These are phyloP conservation scores for Fratercula arctica DNA, from an alignment of 2,797 vertebrate genomes.

Conservation along the genomic window DNA sequence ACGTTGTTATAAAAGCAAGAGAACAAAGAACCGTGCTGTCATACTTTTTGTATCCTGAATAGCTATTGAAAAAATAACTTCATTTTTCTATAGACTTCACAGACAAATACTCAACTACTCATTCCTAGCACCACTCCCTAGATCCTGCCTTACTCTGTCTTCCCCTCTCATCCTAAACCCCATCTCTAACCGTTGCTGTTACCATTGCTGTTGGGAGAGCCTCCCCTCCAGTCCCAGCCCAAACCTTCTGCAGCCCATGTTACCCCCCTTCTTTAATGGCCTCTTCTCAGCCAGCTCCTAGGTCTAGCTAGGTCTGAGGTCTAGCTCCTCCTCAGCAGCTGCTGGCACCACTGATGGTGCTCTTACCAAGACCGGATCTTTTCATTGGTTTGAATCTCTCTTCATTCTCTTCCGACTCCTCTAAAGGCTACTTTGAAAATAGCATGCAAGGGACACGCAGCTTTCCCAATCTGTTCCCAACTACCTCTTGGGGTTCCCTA, in stretches of 20 bases:
- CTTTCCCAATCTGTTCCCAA: background rate
- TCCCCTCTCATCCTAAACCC: background rate
- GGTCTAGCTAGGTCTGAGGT: background rate
- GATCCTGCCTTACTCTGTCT: fast-evolving
- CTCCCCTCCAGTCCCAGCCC: background rate
- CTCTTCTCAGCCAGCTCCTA: background rate
- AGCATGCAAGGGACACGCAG: background rate
- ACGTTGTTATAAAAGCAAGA: background rate
- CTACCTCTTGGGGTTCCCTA: background rate
- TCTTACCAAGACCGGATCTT: background rate
- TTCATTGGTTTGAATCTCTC: background rate
- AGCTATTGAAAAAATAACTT: background rate
- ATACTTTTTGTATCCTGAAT: background rate
- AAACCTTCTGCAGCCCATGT: background rate
- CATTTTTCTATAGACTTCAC: background rate
- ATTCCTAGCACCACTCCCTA: background rate
- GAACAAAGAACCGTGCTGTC: background rate
- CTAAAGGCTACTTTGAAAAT: background rate
- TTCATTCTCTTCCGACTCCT: background rate
- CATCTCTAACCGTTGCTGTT: background rate
- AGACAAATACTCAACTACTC: background rate
- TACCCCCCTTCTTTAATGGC: background rate
- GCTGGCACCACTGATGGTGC: background rate
- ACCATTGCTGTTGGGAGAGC: background rate
- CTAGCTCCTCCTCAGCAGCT: background rate